Conservation (phyloP, 2,113 vertebrate genomes). For the Cyrtonyx montezumae region DNA sequence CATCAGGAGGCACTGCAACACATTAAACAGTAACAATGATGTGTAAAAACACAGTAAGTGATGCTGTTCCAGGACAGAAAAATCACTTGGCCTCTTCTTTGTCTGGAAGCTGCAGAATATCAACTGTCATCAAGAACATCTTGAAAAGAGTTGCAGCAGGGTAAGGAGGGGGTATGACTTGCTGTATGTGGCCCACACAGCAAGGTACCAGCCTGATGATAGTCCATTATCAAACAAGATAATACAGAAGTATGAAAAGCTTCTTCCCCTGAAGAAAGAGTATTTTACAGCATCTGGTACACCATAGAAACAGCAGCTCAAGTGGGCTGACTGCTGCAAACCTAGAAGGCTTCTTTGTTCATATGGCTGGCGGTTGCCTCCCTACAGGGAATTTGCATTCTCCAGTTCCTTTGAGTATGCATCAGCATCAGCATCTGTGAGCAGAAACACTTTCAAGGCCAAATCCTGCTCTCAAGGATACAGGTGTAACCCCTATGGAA, state of each 20-base stretch:
- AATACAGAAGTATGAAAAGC: constrained; percentile 7
- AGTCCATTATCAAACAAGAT: constrained; percentile 23
- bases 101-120: background rate
- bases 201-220: background rate
- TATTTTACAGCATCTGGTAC: constrained; percentile 64
- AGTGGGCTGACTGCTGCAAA: constrained; percentile 60
- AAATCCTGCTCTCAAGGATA: background rate
- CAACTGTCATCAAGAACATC: background rate
- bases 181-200: background rate
- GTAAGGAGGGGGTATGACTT: background rate
- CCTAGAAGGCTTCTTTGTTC: constrained; percentile 63
- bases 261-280: constrained; percentile 23
- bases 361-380: background rate
- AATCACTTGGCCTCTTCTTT: background rate
- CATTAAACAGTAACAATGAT: background rate
- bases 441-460: background rate
- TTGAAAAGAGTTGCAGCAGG: background rate
- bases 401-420: background rate
- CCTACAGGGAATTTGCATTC: constrained; percentile 48
- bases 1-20: background rate
- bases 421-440: background rate
- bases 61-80: background rate
- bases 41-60: background rate
- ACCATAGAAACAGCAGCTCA: constrained; percentile 70
- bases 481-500: background rate